Evolutionary conservation across 2,113 vertebrate species (phyloP).

Genomic region (Urocitellus parryii): DNA sequence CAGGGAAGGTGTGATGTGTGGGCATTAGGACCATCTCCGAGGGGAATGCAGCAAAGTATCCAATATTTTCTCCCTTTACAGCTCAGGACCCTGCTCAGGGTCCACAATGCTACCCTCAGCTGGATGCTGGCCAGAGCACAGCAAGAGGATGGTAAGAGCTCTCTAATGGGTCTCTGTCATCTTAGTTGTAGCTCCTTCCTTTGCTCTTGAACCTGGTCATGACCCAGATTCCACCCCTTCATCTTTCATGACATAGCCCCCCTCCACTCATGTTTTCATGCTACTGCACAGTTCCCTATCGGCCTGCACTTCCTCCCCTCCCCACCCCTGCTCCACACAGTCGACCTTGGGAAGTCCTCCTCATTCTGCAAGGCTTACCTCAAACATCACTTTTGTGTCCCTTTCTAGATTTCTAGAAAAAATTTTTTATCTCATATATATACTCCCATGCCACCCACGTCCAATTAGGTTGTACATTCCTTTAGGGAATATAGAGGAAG

Average conservation of each 20-base stretch:
- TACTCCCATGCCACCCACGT: background rate
- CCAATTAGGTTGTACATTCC: background rate
- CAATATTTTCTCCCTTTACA: too few species aligned
- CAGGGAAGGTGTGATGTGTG: too few species aligned
- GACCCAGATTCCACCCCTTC: background rate
- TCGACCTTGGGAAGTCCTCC: background rate
- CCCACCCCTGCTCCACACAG: rapidly evolving
- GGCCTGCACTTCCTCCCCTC: background rate
- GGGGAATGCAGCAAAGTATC: too few species aligned
- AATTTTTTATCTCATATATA: background rate
- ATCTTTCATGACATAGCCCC: background rate
- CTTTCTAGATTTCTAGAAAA: background rate
- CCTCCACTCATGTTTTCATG: background rate
- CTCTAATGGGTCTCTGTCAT: background rate
- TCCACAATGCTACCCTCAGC: background rate
- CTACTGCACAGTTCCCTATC: rapidly evolving
- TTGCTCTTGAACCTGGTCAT: background rate
- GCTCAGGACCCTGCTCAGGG: background rate
- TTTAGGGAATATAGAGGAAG: background rate
- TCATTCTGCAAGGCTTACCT: background rate
- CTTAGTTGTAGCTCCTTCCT: background rate
- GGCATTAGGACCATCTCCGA: background rate
- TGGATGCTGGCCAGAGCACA: background rate
- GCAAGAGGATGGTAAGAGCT: too few species aligned
- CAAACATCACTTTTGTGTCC: background rate